Percentiles rank a stretch among this genome's conserved stretches.
Conservation (phyloP, 1,140 invertebrate species). For the Papilio glaucus region DNA sequence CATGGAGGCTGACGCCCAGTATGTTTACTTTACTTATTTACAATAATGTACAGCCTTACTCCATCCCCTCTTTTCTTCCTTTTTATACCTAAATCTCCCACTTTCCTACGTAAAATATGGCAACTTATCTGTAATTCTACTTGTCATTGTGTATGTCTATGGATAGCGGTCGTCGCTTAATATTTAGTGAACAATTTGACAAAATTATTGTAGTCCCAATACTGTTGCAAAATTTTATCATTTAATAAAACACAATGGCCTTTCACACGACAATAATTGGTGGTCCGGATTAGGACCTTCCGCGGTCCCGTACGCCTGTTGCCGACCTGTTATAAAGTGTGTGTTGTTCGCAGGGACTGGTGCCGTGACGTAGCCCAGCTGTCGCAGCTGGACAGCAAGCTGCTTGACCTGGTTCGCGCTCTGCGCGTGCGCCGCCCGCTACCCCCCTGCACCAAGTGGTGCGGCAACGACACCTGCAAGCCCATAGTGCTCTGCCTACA, state of each 20-base stretch:
- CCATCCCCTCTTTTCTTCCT: not conserved
- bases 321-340: not conserved
- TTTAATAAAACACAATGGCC: too few relatives aligned
- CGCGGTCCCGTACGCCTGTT: too few relatives aligned
- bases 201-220: too few relatives aligned
- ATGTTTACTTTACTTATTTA: constrained; percentile 36
- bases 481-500: constrained; percentile 48
- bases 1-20: constrained; percentile 53
- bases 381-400: constrained; percentile 47
- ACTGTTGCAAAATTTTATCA: too few relatives aligned
- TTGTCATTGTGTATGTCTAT: too few relatives aligned
- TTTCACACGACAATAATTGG: too few relatives aligned
- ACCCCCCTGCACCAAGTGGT: constrained; percentile 49
- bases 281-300: too few relatives aligned
- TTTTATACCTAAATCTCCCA: not conserved
- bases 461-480: constrained; percentile 53
- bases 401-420: constrained; percentile 54
- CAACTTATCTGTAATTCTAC: too few relatives aligned
- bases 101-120: too few relatives aligned
- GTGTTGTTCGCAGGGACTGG: constrained; percentile 53
- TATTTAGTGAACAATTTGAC: too few relatives aligned
- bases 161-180: too few relatives aligned
- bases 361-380: constrained; percentile 47
- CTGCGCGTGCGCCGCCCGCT: constrained; percentile 54
- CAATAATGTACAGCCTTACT: not conserved